phyloP scores from a whole-genome alignment of 2,113 vertebrate species.

The Sisor rabdophorus region DNA sequence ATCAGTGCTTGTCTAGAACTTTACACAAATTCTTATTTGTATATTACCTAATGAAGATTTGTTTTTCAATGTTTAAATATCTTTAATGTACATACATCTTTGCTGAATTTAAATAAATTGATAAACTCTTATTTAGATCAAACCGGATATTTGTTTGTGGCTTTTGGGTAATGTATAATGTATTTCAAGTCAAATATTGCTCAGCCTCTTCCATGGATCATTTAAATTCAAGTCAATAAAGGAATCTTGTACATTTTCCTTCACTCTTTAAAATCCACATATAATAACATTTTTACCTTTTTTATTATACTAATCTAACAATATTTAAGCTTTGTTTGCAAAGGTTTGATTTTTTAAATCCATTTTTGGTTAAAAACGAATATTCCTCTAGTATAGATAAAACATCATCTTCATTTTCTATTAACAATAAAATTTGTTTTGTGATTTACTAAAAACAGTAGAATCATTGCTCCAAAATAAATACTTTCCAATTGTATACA shows the following conservation, averaged over 20 bases:
- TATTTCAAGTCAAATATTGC: constrained; percentile 35
- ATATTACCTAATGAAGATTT: constrained; percentile 68
- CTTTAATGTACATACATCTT: constrained; percentile 52
- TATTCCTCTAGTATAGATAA: constrained; percentile 59
- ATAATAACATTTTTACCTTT: constrained; percentile 49
- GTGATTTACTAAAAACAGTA: no score
- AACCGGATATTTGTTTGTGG: constrained; percentile 30
- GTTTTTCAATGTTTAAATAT: constrained; percentile 55
- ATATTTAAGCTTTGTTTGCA: constrained; percentile 53
- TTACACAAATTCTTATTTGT: constrained; percentile 58
- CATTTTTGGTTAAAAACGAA: constrained; percentile 18
- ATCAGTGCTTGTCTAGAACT: constrained; percentile 64
- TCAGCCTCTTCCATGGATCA: constrained; percentile 33
- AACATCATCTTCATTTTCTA: constrained; percentile 64
- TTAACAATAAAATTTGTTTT: constrained; percentile 62
- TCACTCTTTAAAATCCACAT: constrained; percentile 49
- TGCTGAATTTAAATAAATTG: constrained; percentile 54
- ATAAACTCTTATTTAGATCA: constrained; percentile 34
- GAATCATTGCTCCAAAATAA: constrained; percentile 26
- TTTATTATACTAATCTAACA: constrained; percentile 42
- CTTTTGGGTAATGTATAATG: constrained; percentile 43
- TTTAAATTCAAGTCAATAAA: constrained; percentile 63
- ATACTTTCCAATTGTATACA: no score
- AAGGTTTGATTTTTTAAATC: constrained; percentile 51
- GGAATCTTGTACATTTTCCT: constrained; percentile 60